phyloP scores from a whole-genome alignment of 2,113 vertebrate species.

The Poeciliopsis turrubarensis region DNA sequence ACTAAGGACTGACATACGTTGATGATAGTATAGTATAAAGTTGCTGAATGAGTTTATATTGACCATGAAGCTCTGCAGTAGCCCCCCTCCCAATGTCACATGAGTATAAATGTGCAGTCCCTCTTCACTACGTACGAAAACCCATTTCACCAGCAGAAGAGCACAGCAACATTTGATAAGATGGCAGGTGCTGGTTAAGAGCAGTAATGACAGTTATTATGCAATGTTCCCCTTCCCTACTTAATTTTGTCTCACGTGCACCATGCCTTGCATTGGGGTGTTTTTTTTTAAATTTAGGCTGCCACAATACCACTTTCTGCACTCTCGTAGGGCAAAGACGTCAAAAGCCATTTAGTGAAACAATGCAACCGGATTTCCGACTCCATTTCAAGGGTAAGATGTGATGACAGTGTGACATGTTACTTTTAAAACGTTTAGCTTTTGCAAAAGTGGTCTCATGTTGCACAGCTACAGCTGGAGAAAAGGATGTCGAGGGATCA shows the following conservation, averaged over 20 bases:
- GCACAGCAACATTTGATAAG: conserved; percentile 51
- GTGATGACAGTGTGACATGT: conserved; percentile 48
- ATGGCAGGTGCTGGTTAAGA: conserved; percentile 63
- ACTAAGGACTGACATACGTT: background rate
- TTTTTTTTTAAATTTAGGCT: background rate
- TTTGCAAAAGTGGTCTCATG: conserved; percentile 29
- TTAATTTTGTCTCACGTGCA: conserved; percentile 40
- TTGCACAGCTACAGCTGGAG: conserved; percentile 30
- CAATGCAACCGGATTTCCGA: conserved; percentile 17
- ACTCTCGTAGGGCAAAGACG: conserved; percentile 1
- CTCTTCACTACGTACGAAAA: conserved; percentile 47
- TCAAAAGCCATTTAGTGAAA: conserved; percentile 46
- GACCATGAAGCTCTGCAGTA: conserved; percentile 14
- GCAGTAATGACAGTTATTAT: conserved; percentile 63
- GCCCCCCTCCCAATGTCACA: conserved; percentile 36
- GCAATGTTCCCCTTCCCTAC: conserved; percentile 45
- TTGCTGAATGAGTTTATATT: conserved; percentile 10
- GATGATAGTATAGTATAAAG: background rate
- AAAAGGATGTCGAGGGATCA: conserved; percentile 37
- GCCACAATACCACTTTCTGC: background rate
- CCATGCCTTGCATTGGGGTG: background rate
- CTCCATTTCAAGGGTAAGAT: conserved; percentile 45
- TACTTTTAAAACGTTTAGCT: conserved; percentile 49
- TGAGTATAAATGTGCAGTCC: conserved; percentile 35
- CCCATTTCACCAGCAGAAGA: conserved; percentile 54